A percentile compares a stretch with the other conserved stretches of the same genome.
Conservation (phyloP, 2,888 invertebrate genomes). For the Camponotus fellah region DNA sequence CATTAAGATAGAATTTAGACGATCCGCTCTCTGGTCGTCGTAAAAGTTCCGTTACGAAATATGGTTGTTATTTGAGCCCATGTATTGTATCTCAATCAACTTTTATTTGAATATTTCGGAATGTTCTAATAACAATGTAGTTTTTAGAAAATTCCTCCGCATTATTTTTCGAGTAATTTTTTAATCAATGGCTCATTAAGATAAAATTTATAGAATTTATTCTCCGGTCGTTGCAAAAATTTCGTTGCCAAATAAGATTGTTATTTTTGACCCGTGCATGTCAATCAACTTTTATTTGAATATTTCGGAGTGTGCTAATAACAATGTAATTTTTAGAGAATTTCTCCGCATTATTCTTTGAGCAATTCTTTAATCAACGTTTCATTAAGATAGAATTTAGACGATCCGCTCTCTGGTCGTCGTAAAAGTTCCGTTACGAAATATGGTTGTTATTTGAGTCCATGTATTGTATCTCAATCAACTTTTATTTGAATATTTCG, state of each 20-base stretch:
- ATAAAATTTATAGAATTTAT: background rate
- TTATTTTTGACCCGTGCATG: conserved; percentile 7
- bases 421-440: conserved; percentile 22
- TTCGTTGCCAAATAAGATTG: conserved; percentile 3
- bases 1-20: background rate
- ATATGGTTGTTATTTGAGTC: background rate
- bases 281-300: background rate
- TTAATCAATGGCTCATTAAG: background rate
- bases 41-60: conserved; percentile 25
- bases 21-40: background rate
- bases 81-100: conserved; percentile 4
- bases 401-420: background rate
- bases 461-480: conserved; percentile 7
- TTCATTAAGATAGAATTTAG: background rate
- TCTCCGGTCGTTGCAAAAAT: conserved; percentile 4
- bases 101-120: too few species aligned
- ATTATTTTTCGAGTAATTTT: background rate
- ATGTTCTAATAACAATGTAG: background rate
- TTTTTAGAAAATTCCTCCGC: background rate
- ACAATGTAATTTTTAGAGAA: background rate
- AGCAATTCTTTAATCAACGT: background rate
- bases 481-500: too few species aligned
- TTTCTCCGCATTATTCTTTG: background rate
- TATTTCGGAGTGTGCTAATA: background rate
- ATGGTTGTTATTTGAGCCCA: background rate